These are phyloP conservation scores for Morinoia aosen DNA, from an alignment of 2,888 invertebrate genomes.

Conservation along the genomic window DNA sequence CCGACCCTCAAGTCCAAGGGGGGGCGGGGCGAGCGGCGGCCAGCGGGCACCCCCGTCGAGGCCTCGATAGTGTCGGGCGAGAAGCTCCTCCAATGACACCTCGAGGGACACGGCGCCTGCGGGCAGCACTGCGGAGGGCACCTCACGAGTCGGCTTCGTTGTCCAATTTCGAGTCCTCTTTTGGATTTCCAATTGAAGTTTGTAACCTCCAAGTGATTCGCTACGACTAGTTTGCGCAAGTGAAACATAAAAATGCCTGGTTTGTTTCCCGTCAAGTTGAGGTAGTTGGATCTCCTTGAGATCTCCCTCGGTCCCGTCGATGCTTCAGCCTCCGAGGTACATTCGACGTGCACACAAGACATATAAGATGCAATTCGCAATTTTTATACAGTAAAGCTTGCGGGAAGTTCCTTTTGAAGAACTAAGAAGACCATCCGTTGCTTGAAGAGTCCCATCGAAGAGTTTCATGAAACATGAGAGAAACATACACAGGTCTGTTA, in stretches of 20 bases:
- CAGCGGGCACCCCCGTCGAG: conserved; percentile 6
- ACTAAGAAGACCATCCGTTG: not conserved
- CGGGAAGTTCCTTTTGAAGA: not conserved
- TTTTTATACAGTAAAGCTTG: not conserved
- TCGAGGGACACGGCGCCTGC: conserved; percentile 72
- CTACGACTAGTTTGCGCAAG: not conserved
- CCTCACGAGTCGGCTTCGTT: conserved; percentile 71
- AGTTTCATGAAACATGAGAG: not conserved
- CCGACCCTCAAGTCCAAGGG: conserved; percentile 57
- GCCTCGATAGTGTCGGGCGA: not conserved
- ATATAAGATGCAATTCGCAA: not conserved
- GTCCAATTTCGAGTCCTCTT: conserved; percentile 62
- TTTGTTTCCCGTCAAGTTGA: not conserved
- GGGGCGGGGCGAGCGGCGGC: conserved; percentile 53
- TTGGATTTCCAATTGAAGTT: conserved; percentile 61
- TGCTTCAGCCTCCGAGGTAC: not conserved
- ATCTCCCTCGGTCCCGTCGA: not conserved
- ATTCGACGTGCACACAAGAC: not conserved
- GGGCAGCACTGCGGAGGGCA: conserved; percentile 72
- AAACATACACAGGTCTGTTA: not conserved
- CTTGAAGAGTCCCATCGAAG: not conserved
- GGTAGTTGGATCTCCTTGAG: not conserved
- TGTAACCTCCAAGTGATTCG: conserved; percentile 35
- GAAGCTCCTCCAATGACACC: conserved; percentile 70
- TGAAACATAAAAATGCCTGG: conserved; percentile 2